Evolutionary conservation across 2,797 vertebrate genomes (phyloP), one percentile per base, ranked within the genome.

Genomic region (Typhlichthys subterraneus): DNA sequence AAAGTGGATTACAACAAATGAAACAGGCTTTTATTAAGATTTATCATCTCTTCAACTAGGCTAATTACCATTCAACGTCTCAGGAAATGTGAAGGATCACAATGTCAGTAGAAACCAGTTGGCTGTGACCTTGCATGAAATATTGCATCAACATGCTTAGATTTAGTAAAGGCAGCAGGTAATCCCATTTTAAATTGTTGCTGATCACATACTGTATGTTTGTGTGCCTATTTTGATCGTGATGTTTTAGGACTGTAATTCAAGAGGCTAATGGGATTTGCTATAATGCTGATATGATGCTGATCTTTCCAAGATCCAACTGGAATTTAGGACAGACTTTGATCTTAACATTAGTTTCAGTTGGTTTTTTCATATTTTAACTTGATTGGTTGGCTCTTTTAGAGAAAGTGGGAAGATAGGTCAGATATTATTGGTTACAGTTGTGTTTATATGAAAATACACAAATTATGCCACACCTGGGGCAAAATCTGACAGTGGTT

Each of bases 81-180:
- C 55, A 14, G 72, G 72, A 81, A 84, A 87, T 75, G 79, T 85
- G 84, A 87, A 73, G 72, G 79, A 91, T 89, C 84, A 68, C 80
- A 65, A 65, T 82, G 82, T 81, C 86, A 81, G 54, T 69, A 87
- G 85, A 85, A 86, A 86, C 87, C 69, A 87, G 79, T 62, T 82
- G 72, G 85, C 73, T 73, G 63, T 69, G 69, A 81, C 67, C 81
- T 78, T 75, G 78, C 79, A 78, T 82, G 51, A 74, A 73, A 70
- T 82, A 65, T 61, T 70, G 61, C 68, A 66, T 57, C 61, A 42
- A 55, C 51, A 33, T 83, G 68, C 64, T 13, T 71, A 74, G 65
- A 69, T 15, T n/a, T 17, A 12, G 61, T 53, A 67, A 48, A 49
- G 67, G 61, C 67, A 61, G 51, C 47, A 61, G 69, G 66, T 67